Evolutionary conservation across 2,888 invertebrate species (phyloP).

Genomic region (Thymelicus lineola): DNA sequence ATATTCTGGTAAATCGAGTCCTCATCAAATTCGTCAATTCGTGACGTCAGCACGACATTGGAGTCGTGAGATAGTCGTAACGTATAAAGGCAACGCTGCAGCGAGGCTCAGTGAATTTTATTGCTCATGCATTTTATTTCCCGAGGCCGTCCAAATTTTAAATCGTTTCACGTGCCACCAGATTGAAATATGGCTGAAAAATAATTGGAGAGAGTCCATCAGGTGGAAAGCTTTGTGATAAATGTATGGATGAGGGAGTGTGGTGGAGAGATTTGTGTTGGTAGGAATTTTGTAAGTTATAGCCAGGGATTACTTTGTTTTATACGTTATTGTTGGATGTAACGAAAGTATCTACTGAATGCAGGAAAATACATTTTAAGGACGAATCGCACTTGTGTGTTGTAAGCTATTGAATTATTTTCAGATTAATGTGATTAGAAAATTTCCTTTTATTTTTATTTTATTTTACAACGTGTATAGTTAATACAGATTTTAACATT

Average conservation of each 20-base stretch:
- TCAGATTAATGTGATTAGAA: too few relatives aligned
- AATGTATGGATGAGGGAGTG: constrained; percentile 17
- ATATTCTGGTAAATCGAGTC: neutral
- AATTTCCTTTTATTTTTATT: too few relatives aligned
- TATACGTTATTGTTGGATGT: neutral
- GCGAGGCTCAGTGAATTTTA: constrained; percentile 23
- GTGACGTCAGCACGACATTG: neutral
- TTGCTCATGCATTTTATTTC: constrained; percentile 23
- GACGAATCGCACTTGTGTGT: too few relatives aligned
- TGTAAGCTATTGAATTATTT: too few relatives aligned
- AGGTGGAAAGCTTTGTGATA: constrained; percentile 25
- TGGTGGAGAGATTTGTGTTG: constrained; percentile 1
- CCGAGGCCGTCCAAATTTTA: constrained; percentile 30
- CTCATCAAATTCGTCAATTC: neutral
- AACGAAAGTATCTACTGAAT: neutral
- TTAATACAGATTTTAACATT: too few relatives aligned
- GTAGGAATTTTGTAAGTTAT: neutral
- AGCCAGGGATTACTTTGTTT: neutral
- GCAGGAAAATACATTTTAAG: too few relatives aligned
- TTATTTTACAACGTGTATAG: too few relatives aligned
- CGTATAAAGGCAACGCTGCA: neutral
- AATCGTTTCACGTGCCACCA: constrained; percentile 25
- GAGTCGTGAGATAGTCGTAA: neutral
- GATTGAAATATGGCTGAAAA: constrained; percentile 30
- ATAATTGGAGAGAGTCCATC: constrained; percentile 31